These are phyloP conservation scores for Strix uralensis DNA, from an alignment of 2,113 vertebrate species.

Conservation along the genomic window DNA sequence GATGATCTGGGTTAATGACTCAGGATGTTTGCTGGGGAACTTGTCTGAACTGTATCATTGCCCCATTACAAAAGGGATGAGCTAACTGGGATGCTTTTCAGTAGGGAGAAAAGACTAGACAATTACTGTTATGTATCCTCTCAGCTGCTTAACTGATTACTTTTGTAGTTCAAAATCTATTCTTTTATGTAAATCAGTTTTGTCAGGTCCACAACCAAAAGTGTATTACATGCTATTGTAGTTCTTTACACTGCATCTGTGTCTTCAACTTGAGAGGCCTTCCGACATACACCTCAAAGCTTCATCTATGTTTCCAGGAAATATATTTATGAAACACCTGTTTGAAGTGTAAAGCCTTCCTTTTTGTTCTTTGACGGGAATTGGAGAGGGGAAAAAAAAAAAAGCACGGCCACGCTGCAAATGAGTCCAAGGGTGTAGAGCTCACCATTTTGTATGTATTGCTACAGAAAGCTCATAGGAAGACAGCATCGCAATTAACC, in stretches of 20 bases:
- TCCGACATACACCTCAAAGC: neutral
- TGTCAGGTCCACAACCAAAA: neutral
- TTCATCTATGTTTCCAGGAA: neutral
- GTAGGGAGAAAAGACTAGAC: neutral
- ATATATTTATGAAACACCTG: neutral
- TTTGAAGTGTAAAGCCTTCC: neutral
- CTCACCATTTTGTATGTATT: neutral
- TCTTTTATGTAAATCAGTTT: neutral
- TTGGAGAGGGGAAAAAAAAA: neutral
- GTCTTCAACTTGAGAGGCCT: neutral
- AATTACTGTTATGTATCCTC: neutral
- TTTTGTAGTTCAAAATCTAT: neutral
- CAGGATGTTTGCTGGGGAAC: neutral
- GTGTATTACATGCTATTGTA: fast-evolving
- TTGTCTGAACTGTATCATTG: neutral
- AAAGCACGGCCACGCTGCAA: neutral
- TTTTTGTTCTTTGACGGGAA: neutral
- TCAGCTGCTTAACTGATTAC: neutral
- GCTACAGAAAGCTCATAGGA: neutral
- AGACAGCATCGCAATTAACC: neutral
- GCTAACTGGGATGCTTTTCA: neutral
- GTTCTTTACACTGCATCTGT: neutral
- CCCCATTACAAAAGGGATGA: neutral
- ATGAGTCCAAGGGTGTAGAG: neutral
- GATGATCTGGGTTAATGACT: neutral